Conservation (phyloP, 1,140 invertebrate genomes). For the Macrostomum lignano region DNA sequence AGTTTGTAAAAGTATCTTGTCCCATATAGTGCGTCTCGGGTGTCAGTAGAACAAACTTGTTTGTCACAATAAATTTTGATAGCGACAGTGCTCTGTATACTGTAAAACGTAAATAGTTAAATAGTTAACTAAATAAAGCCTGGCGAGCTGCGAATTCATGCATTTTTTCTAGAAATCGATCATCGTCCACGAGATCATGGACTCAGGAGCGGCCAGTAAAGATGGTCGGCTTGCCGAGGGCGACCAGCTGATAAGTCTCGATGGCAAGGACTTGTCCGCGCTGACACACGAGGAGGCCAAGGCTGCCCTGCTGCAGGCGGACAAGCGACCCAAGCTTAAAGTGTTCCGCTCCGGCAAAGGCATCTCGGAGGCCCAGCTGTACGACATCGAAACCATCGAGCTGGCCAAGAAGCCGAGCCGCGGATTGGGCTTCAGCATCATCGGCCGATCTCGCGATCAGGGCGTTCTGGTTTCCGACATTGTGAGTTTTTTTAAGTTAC, state of each 20-base stretch:
- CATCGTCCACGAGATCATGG: conserved; percentile 2
- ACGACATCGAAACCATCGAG: conserved; percentile 62
- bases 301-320: too few species aligned
- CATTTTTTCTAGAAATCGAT: conserved; percentile 6
- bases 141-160: conserved; percentile 13
- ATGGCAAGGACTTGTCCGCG: too few species aligned
- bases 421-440: conserved; percentile 61
- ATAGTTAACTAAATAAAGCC: not conserved
- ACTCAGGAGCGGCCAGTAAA: not conserved
- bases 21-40: too few species aligned
- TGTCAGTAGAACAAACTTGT: too few species aligned
- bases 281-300: too few species aligned
- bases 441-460: conserved; percentile 50
- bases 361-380: too few species aligned
- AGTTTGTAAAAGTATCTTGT: too few species aligned
- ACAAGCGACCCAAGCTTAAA: too few species aligned
- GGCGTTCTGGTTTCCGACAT: conserved; percentile 79
- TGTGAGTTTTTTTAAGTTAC: too few species aligned
- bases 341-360: too few species aligned
- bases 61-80: too few species aligned
- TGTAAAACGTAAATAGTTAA: not conserved
- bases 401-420: conserved; percentile 64
- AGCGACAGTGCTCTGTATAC: too few species aligned
- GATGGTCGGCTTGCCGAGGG: conserved; percentile 1
- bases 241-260: not conserved